A percentile compares a stretch with the other conserved stretches of the same genome.
These are phyloP conservation scores for Sesia apiformis DNA, from an alignment of 2,888 invertebrate species.

Conservation along the genomic window DNA sequence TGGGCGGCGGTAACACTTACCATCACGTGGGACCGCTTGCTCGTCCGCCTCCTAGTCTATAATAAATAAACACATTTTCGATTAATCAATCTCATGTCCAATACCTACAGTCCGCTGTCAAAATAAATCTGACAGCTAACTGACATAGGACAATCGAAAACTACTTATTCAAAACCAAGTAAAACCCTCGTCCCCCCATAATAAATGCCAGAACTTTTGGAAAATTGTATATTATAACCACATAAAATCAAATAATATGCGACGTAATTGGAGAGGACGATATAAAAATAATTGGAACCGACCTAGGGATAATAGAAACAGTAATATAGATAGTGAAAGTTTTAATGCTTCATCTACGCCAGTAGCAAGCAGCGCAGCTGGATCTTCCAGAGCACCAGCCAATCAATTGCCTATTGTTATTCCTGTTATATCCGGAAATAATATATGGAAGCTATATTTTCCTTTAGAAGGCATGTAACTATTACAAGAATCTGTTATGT, in stretches of 20 bases:
- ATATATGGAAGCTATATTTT: constrained; percentile 87
- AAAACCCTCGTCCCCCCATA: no score
- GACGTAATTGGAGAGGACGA: constrained; percentile 59
- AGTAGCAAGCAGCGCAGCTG: constrained; percentile 25
- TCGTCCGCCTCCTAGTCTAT: no score
- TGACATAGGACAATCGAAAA: no score
- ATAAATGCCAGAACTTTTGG: no score
- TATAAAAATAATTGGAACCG: constrained; percentile 45
- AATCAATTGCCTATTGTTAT: constrained; percentile 52
- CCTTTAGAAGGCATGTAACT: constrained; percentile 75
- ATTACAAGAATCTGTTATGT: background rate
- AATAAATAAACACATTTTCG: no score
- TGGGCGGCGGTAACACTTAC: no score
- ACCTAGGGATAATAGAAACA: constrained; percentile 25
- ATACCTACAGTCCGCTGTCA: no score
- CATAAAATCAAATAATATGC: constrained; percentile 25
- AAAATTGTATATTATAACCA: no score
- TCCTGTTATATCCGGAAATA: constrained; percentile 53
- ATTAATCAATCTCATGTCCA: no score
- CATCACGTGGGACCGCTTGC: no score
- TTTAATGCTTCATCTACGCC: constrained; percentile 36
- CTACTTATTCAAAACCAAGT: no score
- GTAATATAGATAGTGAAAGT: constrained; percentile 28
- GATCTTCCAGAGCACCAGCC: constrained; percentile 50
- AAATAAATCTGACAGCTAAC: no score